Base-by-base conservation (phyloP, 2,113 vertebrate species). In the Cisticola juncidis region DNA sequence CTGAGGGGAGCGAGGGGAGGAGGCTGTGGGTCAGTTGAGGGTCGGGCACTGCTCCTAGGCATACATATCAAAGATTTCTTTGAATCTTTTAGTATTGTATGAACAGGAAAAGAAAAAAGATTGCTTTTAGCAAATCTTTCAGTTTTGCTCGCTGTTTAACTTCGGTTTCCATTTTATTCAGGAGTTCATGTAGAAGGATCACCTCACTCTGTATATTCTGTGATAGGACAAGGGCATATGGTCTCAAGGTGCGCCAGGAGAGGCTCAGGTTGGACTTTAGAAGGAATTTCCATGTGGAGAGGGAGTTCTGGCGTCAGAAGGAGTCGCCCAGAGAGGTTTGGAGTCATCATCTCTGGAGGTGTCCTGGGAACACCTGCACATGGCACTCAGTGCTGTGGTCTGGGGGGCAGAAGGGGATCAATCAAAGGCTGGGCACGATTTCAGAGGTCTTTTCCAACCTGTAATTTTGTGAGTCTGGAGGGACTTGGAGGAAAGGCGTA, bases 71-170 rank as follows among this genome's bases (percentile, higher is more conserved):
- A n/a, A 35, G 6, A 62, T 24, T 45, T n/a, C 38, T 53, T 36
- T 60, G 9, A 64, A 44, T 36, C 20, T 70, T 21, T 48, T 35
- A 24, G 4, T 25, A 35, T 51, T 54, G 74, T 57, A 86, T 4
- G 7, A 88, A 40, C 2, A 23, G 13, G 5, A 66, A 81, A 77
- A 84, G 50, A 82, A 29, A 33, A 81, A 33, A 21, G 2, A 80
- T 93, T 98, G 98, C 98, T 94, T 97, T 96, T 9, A 98, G 95
- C 5, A 71, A 70, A 70, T 14, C 26, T 13, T 62, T 96, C 24
- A 84, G 62, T 31, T 94, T 86, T 83, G 97, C 95, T 83, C 97
- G 97, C 71, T 92, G 33, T 11, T 97, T 65, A 88, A 97, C 57
- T 88, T 97, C 95, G 1, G 9, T 11, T 81, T 98, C 98, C 92